Evolutionary conservation across 2,888 invertebrate genomes (phyloP).

Genomic region (Lasioglossum villosulum): DNA sequence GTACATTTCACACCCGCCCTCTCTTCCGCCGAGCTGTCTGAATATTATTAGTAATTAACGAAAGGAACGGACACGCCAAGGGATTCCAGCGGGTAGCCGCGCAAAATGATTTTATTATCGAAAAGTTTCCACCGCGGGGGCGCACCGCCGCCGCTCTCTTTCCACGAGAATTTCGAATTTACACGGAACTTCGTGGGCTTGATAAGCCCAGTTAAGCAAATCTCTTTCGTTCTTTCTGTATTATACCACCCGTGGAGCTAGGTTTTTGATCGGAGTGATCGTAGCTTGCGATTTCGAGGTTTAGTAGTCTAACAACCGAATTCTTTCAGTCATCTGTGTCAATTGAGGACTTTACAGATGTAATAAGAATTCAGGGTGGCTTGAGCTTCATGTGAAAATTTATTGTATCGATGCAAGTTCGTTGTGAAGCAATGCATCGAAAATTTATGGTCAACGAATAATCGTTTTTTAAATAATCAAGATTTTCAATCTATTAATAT

Average conservation of each 20-base stretch:
- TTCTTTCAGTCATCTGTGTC: no score
- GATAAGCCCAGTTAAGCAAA: slow-evolving; percentile 12
- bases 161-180: slow-evolving; percentile 18
- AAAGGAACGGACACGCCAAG: slow-evolving; percentile 68
- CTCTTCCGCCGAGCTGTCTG: slow-evolving; percentile 69
- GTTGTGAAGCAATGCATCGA: no score
- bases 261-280: not conserved
- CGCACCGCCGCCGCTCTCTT: not conserved
- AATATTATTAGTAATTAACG: slow-evolving; percentile 84
- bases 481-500: no score
- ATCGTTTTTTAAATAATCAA: no score
- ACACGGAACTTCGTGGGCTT: not conserved
- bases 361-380: no score
- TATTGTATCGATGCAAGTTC: no score
- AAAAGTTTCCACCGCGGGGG: slow-evolving; percentile 27
- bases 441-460: no score
- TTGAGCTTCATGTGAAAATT: no score
- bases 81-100: slow-evolving; percentile 20
- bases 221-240: not conserved
- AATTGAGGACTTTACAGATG: no score
- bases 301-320: not conserved
- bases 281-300: not conserved
- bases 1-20: slow-evolving; percentile 53
- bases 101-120: slow-evolving; percentile 58
- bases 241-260: not conserved